Base-by-base conservation (phyloP, 2,888 invertebrate species). In the Machimus rusticus region DNA sequence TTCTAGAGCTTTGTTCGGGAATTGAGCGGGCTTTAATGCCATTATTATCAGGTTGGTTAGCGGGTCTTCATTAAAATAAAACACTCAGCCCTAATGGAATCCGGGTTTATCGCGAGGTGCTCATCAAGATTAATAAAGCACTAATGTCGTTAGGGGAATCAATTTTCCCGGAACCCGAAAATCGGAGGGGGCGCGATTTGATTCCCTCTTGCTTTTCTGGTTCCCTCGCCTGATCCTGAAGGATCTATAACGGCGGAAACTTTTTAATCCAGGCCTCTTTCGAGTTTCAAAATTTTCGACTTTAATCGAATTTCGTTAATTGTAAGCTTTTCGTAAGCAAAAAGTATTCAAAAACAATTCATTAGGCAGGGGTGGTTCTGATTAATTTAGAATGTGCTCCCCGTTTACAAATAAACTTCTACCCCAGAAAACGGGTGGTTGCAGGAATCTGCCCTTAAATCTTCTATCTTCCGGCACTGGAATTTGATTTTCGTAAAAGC, bases 91-190 rank as follows among this genome's bases (percentile, higher is more conserved):
- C 23, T 82, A 82, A 82, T 82, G 82, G 66, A 55, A 82, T 82
- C 82, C 4, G 31, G 55, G 19, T 37, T 57, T 57, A 82, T 82
- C 34, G 28, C 31, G 79, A 46, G 51, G 79, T 34, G 34, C 57
- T 82, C 82, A 66, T 82, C 37, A 66, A 34, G 37, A 82, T 82
- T 82, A 82, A 82, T 82, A 82, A 57, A 57, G 82, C 55, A 82
- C 57, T 37, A 57, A 82, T 81, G 57, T 51, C 66, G 57, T 82
- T 66, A 66, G 66, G 66, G 28, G 66, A 66, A 66, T 66, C 66
- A 66, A 66, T 66, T 66, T 28, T 14, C 55, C 19, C 4, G 55
- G 5, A 55, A n/a, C 55, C n/a, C 1, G 55, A 55, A 6, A 1
- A 14, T 0, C 1, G 16, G 14, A 46, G 16, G 51, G 51, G 14